Evolutionary conservation across 1,140 invertebrate genomes (phyloP).

Genomic region (Carcinoscorpius rotundicauda): DNA sequence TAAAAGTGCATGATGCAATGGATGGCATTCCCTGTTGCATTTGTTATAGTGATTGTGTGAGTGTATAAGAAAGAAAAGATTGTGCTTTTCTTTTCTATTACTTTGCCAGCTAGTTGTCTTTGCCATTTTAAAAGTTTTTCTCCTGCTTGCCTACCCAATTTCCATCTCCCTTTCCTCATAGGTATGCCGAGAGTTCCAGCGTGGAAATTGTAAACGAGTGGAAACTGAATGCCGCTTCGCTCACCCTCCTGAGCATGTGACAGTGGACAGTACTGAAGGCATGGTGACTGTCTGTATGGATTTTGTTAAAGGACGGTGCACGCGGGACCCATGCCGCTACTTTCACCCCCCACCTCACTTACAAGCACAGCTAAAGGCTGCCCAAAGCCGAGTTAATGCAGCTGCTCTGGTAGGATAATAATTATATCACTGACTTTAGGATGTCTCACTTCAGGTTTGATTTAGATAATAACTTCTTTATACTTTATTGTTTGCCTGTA

Average conservation of each 20-base stretch:
- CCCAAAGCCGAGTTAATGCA: constrained; percentile 65
- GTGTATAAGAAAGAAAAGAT: no score
- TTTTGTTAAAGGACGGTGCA: constrained; percentile 58
- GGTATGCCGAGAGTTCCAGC: constrained; percentile 97
- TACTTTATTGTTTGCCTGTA: no score
- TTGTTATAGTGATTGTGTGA: no score
- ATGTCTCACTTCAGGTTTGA: no score
- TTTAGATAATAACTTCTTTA: no score
- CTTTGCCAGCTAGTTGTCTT: no score
- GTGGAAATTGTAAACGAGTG: constrained; percentile 88
- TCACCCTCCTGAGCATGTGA: constrained; percentile 79
- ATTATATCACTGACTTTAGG: no score
- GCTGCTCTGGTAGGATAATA: constrained; percentile 50
- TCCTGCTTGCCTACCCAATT: constrained; percentile 2
- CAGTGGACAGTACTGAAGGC: constrained; percentile 79
- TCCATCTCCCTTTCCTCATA: constrained; percentile 36
- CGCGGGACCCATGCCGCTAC: constrained; percentile 43
- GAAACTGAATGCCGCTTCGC: constrained; percentile 94
- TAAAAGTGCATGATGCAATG: no score
- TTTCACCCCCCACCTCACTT: constrained; percentile 95
- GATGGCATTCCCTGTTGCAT: no score
- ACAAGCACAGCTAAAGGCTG: constrained; percentile 94
- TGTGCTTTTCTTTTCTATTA: constrained; percentile 20
- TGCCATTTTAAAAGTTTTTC: no score
- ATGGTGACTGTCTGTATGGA: constrained; percentile 94